Conservation (phyloP, 2,888 invertebrate species). For the Hirtodrosophila histrioides region DNA sequence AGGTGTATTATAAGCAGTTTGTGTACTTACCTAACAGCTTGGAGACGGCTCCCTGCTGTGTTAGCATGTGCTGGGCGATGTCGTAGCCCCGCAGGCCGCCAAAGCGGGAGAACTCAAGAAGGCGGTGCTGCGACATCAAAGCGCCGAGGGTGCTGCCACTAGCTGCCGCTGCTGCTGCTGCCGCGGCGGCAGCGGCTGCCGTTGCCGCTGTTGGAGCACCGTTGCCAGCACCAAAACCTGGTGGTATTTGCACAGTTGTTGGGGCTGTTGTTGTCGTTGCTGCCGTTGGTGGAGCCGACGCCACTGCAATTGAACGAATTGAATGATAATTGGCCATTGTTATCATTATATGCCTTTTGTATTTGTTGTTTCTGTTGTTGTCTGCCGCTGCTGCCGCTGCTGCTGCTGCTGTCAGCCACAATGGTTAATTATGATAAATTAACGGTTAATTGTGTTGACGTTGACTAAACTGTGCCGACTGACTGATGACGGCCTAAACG, state of each 20-base stretch:
- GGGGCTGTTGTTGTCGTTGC: slow-evolving; percentile 70
- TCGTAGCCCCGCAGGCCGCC: slow-evolving; percentile 83
- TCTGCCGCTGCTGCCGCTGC: slow-evolving; percentile 32
- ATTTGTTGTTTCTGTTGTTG: slow-evolving; percentile 24
- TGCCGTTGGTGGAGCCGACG: slow-evolving; percentile 58
- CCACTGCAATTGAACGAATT: slow-evolving; percentile 78
- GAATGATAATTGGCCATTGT: slow-evolving; percentile 80
- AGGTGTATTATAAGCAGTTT: slow-evolving; percentile 5
- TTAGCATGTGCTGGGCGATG: slow-evolving; percentile 83
- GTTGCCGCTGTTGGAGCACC: slow-evolving; percentile 58
- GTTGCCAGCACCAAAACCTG: slow-evolving; percentile 64
- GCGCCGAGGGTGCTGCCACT: slow-evolving; percentile 88
- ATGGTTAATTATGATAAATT: slow-evolving; percentile 81
- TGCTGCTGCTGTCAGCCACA: slow-evolving; percentile 59
- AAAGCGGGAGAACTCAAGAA: slow-evolving; percentile 83
- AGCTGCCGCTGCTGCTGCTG: slow-evolving; percentile 55
- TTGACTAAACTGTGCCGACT: slow-evolving; percentile 65
- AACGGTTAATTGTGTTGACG: slow-evolving; percentile 78
- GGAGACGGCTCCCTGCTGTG: slow-evolving; percentile 83
- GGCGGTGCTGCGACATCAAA: slow-evolving; percentile 86
- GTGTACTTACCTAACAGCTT: slow-evolving; percentile 82
- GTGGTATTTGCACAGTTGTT: slow-evolving; percentile 84
- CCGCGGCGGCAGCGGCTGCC: slow-evolving; percentile 60
- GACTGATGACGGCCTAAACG: slow-evolving; percentile 32
- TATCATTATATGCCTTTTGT: slow-evolving; percentile 48